Evolutionary conservation across 2,888 invertebrate species (phyloP), one percentile per base, ranked within the genome.

Genomic region (Geotrupes spiniger): DNA sequence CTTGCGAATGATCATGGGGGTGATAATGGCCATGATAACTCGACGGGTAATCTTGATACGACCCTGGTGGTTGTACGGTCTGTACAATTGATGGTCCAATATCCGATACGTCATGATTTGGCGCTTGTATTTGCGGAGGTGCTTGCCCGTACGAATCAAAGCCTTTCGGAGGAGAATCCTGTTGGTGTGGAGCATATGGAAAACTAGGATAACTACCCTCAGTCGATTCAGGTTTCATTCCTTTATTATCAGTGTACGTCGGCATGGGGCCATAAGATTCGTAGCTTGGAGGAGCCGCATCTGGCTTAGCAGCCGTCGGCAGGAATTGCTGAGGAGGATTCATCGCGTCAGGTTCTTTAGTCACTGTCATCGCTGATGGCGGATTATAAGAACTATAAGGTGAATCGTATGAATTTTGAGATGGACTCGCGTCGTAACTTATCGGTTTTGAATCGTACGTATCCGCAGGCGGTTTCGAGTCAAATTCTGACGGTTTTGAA

Each of bases 371-470:
- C n/a, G 17, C 21, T 14, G 15, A 49, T 21, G 65, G 63, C 29
- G 69, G 65, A 53, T 70, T 68, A 38, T 70, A 69, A 2, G 69
- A 70, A 43, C 42, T 63, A 51, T 62, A 69, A 9, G 68, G 64
- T 2, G 71, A 68, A 39, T 57, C 54, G 38, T 69, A 69, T 11
- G 60, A 49, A 53, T 64, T 21, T 21, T 21, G 3, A 21, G 4
- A 4, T 21, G 21, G 8, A 16, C 36, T 27, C 9, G 48, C 49
- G 21, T 37, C 29, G 9, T 31, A 48, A 10, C 37, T 10, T 37
- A 47, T 36, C 14, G 45, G 17, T 46, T 51, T 53, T 39, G 46
- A 37, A 16, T 55, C 58, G 46, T n/a, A n/a, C n/a, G n/a, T 53
- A 59, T 21, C 3, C 4, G 6, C 21, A 3, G 21, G 21, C 6